Base-by-base conservation (phyloP, 2,797 vertebrate genomes). In the Leptoclinus maculatus region DNA sequence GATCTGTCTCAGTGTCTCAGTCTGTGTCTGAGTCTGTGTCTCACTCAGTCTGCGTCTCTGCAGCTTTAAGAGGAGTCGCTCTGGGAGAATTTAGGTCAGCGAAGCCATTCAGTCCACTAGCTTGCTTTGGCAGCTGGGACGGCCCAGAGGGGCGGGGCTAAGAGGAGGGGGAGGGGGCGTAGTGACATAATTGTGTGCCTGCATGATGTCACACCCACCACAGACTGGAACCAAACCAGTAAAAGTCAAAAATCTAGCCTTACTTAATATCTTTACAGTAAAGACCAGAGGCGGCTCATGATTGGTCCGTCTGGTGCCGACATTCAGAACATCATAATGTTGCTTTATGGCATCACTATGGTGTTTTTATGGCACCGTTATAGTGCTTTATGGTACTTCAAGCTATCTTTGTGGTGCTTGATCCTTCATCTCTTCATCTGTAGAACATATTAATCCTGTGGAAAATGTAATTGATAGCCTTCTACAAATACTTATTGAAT, bases 31-130 rank as follows among this genome's bases (percentile, higher is more conserved):
- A 7, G 39, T 57, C 25, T 49, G 59, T 38, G 21, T 45, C 19
- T 56, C 53, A 27, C 6, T 43, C 3, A 0, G 21, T 73, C 45
- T 49, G 67, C 5, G 79, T 83, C 75, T 71, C 79, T 90, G 83
- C 72, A 76, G 82, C 89, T 90, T 88, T 86, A 87, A 89, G 85
- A 79, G 70, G 71, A 73, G 51, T 72, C 64, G 78, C 79, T 62
- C 72, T 58, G 74, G 77, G 63, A 65, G 80, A 86, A 91, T 91
- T 90, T 90, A 91, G 90, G 88, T 91, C 90, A 91, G 53, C 11
- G 19, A 53, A 2, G 72, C 5, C 64, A 51, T 56, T 78, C 77
- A 62, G 74, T 66, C 64, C 5, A 36, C 63, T 70, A 73, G 14
- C 73, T 88, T 84, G 87, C 83, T 84, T 80, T 80, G 76, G 73